Percentiles rank a stretch among this genome's conserved stretches.
These are phyloP conservation scores for Pelecanus crispus DNA, from an alignment of 2,113 vertebrate species.

Conservation along the genomic window DNA sequence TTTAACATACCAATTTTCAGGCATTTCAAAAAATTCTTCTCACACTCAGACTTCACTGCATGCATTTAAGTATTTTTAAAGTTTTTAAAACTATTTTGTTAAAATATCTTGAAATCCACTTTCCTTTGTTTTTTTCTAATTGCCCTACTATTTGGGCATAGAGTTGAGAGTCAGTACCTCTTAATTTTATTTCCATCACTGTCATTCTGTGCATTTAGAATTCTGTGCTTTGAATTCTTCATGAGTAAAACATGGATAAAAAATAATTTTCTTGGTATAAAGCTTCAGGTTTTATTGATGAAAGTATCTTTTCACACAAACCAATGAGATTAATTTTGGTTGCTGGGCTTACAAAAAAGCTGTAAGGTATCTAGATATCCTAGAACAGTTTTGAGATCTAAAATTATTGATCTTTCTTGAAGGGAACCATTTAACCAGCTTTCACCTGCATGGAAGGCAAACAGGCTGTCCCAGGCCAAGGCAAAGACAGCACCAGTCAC, in stretches of 20 bases:
- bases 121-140: neutral
- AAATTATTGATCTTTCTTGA: neutral
- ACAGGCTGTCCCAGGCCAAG: neutral
- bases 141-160: neutral
- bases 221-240: neutral
- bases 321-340: neutral
- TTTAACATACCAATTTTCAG: neutral
- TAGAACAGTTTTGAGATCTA: neutral
- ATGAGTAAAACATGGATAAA: neutral
- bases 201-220: neutral
- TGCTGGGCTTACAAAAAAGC: neutral
- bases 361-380: neutral
- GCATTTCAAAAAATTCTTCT: neutral
- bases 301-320: neutral
- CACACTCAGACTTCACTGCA: neutral
- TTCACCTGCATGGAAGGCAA: neutral
- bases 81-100: neutral
- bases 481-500: neutral
- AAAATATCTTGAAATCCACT: neutral
- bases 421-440: neutral
- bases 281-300: neutral
- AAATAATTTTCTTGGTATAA: neutral
- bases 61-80: neutral
- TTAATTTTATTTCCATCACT: neutral
- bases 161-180: neutral